A percentile compares a stretch with the other conserved stretches of the same genome.
Conservation (phyloP, 2,797 vertebrate species). For the Sciurus carolinensis region DNA sequence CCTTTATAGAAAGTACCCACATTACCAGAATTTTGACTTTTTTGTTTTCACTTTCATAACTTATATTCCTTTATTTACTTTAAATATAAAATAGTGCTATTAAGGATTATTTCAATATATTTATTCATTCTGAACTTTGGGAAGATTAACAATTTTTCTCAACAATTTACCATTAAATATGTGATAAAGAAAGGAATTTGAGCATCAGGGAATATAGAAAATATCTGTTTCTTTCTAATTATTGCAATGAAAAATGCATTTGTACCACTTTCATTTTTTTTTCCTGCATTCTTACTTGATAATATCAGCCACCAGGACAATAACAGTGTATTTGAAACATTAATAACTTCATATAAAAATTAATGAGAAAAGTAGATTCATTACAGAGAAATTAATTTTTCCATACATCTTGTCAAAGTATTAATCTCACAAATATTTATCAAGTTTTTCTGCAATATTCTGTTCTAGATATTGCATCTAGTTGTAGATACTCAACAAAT, state of each 20-base stretch:
- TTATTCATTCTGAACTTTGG: conserved; percentile 34
- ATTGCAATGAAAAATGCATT: background rate
- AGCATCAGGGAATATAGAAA: background rate
- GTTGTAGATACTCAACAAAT: background rate
- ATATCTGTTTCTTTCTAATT: conserved; percentile 9
- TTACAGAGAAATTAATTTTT: conserved; percentile 14
- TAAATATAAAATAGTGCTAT: conserved; percentile 6
- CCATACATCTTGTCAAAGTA: background rate
- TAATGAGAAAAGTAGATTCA: background rate
- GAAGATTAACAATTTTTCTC: conserved; percentile 42
- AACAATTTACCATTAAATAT: background rate
- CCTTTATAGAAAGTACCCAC: background rate
- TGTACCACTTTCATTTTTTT: background rate
- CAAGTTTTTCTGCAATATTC: background rate
- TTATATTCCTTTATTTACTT: background rate
- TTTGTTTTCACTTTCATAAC: conserved; percentile 19
- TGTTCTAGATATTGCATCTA: background rate
- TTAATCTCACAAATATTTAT: background rate
- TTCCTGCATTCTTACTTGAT: background rate
- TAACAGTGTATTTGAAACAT: conserved; percentile 34
- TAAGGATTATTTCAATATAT: background rate
- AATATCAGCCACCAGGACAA: background rate
- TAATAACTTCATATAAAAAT: conserved; percentile 21
- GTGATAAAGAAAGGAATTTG: background rate
- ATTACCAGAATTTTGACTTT: background rate